Evolutionary conservation across 2,888 invertebrate species (phyloP).

Genomic region (Orthosia gothica): DNA sequence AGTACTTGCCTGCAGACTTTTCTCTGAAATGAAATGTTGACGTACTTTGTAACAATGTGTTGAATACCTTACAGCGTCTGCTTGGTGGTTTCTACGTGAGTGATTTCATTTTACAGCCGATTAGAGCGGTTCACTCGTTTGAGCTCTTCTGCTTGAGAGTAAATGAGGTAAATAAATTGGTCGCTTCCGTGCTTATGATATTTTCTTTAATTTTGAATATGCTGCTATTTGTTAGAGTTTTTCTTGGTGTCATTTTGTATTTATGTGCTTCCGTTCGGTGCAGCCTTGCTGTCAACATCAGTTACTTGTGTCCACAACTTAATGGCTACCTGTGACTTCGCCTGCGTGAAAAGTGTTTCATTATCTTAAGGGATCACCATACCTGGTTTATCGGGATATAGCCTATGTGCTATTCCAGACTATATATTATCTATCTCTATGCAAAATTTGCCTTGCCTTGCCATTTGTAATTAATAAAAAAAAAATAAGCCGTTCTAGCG

Average conservation of each 20-base stretch:
- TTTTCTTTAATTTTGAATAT: constrained; percentile 11
- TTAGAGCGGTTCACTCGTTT: constrained; percentile 68
- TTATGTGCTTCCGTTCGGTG: background rate
- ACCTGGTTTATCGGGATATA: no score
- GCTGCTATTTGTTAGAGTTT: background rate
- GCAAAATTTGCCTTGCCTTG: no score
- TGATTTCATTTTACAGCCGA: constrained; percentile 78
- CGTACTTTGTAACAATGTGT: constrained; percentile 75
- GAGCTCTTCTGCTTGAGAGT: constrained; percentile 30
- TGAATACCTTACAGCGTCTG: constrained; percentile 67
- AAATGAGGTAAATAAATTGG: constrained; percentile 44
- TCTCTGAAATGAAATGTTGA: constrained; percentile 77
- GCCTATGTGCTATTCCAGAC: no score
- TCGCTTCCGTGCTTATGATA: constrained; percentile 30
- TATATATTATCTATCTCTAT: no score
- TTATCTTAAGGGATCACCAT: no score
- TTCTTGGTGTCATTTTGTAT: background rate
- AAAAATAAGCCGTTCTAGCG: no score
- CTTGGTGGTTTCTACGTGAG: constrained; percentile 73
- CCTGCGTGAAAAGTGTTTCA: no score
- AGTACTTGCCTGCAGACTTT: constrained; percentile 17
- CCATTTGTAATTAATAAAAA: no score
- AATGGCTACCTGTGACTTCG: no score
- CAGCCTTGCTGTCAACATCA: background rate
- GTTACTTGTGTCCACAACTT: background rate